Conservation (phyloP, 2,888 invertebrate species). For the Leptopilina syphax region DNA sequence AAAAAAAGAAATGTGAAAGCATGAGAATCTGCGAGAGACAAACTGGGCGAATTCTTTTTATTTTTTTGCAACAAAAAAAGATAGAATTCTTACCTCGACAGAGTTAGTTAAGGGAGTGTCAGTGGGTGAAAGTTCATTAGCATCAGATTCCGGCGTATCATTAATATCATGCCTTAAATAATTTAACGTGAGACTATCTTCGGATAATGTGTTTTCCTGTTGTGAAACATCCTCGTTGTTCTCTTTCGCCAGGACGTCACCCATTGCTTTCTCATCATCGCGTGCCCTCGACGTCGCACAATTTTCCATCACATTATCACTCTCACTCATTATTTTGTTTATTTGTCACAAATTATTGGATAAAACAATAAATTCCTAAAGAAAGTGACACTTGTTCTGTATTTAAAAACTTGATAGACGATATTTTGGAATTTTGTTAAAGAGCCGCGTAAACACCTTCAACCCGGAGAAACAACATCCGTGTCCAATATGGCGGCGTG, state of each 20-base stretch:
- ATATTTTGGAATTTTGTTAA: slow-evolving; percentile 46
- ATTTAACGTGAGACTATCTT: slow-evolving; percentile 40
- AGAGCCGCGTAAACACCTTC: slow-evolving; percentile 54
- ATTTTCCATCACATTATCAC: slow-evolving; percentile 47
- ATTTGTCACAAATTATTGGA: not conserved
- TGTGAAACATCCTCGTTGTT: slow-evolving; percentile 55
- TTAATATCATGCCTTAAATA: slow-evolving; percentile 55
- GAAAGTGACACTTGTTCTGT: slow-evolving; percentile 19
- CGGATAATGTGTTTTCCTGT: slow-evolving; percentile 43
- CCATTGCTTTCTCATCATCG: slow-evolving; percentile 69
- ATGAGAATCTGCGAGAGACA: slow-evolving; percentile 4
- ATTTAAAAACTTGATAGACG: slow-evolving; percentile 46
- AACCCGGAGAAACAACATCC: slow-evolving; percentile 35
- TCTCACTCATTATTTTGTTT: slow-evolving; percentile 49
- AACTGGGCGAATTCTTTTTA: not conserved
- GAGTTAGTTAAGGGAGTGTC: slow-evolving; percentile 53
- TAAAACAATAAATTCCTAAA: slow-evolving; percentile 7
- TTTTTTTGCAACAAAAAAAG: not conserved
- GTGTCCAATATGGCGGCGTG: slow-evolving; percentile 39
- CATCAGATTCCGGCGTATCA: slow-evolving; percentile 52
- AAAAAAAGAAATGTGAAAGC: slow-evolving; percentile 33
- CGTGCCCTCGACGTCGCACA: slow-evolving; percentile 49
- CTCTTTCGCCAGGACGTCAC: slow-evolving; percentile 74
- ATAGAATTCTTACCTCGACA: slow-evolving; percentile 54
- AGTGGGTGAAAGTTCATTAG: slow-evolving; percentile 55